Percentiles rank a stretch among this genome's conserved stretches.
Evolutionary conservation across 2,888 invertebrate genomes (phyloP).

Genomic region (Protodeltote pygarga): DNA sequence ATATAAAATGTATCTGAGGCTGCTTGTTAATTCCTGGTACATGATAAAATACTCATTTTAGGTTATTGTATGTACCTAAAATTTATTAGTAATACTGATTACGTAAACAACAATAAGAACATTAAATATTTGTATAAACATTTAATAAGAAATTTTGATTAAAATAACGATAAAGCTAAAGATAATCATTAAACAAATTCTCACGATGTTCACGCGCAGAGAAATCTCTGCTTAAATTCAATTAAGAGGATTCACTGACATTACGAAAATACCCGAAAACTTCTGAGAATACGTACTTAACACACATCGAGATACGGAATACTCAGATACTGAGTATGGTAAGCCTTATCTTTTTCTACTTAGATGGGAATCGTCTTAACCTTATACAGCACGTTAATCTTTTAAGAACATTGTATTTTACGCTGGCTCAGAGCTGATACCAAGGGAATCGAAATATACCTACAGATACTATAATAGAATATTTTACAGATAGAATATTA

Average conservation of each 20-base stretch:
- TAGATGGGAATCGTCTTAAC: slow-evolving; percentile 48
- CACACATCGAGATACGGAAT: slow-evolving; percentile 22
- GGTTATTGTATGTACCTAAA: too few relatives aligned
- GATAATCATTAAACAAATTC: slow-evolving; percentile 8
- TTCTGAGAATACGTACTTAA: too few relatives aligned
- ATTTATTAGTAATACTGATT: too few relatives aligned
- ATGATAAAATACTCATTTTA: too few relatives aligned
- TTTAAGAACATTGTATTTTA: slow-evolving; percentile 58
- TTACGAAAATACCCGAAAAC: slow-evolving; percentile 32
- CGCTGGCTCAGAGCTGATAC: slow-evolving; percentile 53
- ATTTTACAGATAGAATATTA: slow-evolving; percentile 30
- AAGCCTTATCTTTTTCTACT: slow-evolving; percentile 48
- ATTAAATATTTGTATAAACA: neutral
- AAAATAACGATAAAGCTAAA: neutral
- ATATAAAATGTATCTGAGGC: too few relatives aligned
- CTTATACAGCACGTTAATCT: slow-evolving; percentile 52
- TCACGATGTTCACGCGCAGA: slow-evolving; percentile 11
- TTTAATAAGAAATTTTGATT: neutral
- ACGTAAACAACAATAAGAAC: neutral
- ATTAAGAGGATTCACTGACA: slow-evolving; percentile 40
- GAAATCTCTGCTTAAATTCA: slow-evolving; percentile 36
- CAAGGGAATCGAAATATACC: slow-evolving; percentile 36
- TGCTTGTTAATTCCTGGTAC: too few relatives aligned
- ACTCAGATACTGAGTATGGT: slow-evolving; percentile 25
- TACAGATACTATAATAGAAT: slow-evolving; percentile 37